Conservation (phyloP, 2,113 vertebrate genomes). For the Ammodytes marinus region DNA sequence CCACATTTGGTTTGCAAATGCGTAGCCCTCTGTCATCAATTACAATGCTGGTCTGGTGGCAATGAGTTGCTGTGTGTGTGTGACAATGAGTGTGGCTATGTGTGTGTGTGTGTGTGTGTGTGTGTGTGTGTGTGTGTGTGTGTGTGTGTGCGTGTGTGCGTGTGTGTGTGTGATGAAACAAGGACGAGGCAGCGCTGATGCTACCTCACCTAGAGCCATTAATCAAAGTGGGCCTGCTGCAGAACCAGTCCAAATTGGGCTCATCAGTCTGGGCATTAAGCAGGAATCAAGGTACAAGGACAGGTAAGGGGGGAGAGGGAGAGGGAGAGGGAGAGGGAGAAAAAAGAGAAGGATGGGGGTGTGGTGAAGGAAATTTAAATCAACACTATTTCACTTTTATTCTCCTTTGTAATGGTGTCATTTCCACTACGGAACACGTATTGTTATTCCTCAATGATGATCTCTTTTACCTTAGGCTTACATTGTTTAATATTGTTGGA, state of each 20-base stretch:
- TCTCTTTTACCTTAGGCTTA: not conserved
- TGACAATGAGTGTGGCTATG: constrained; percentile 20
- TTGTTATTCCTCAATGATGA: not conserved
- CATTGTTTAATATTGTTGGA: not conserved
- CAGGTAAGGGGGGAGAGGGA: constrained; percentile 24
- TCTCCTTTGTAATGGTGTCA: constrained; percentile 4
- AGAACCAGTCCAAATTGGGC: constrained; percentile 90
- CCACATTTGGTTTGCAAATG: constrained; percentile 98
- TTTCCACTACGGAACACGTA: not conserved
- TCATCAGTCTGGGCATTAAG: constrained; percentile 92
- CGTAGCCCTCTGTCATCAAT: constrained; percentile 90
- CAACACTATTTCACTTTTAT: constrained; percentile 7
- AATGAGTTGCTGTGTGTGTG: constrained; percentile 77
- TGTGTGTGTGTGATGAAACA: constrained; percentile 78
- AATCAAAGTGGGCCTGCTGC: constrained; percentile 89
- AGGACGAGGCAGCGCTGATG: constrained; percentile 88
- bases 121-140: constrained; percentile 46
- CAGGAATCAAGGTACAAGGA: constrained; percentile 77
- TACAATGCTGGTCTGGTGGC: constrained; percentile 84
- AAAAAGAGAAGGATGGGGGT: constrained; percentile 14
- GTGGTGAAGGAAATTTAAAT: constrained; percentile 24
- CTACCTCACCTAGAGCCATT: constrained; percentile 89
- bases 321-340: constrained; percentile 10
- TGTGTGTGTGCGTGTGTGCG: constrained; percentile 34
- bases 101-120: constrained; percentile 49